Evolutionary conservation across 2,888 invertebrate genomes (phyloP), one percentile per base, ranked within the genome.

Genomic region (Andrena hattorfiana): DNA sequence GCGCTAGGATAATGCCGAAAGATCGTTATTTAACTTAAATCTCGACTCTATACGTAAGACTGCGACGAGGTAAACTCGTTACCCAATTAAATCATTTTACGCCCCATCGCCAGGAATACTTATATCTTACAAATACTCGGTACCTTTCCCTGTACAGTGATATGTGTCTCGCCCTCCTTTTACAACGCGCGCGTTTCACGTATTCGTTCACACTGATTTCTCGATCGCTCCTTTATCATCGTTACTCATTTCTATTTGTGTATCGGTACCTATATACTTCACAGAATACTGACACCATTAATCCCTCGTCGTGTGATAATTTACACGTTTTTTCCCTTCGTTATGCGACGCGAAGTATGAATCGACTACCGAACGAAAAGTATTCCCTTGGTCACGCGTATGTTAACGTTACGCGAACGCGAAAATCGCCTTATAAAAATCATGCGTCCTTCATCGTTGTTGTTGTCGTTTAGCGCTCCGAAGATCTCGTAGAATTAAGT

Each of bases 401-500:
- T 2, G 16, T 51, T n/a, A 20, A 32, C 32, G 20, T 20, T 30
- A 26, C 7, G 23, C 32, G 32, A 23, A 10, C 23, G 42, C 30
- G 49, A 54, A 63, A 35, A 35, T 26, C n/a, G 10, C 26, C 30
- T 26, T 26, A 64, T 20, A 32, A 13, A 66, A 80, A 69, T 20
- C 13, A 7, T 79, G 51, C 63, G 70, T 32, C 32, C 62, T 30
- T 63, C 26, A 20, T 62, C 35, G 26, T 54, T 35, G 23, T 66
- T 32, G 63, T 69, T 69, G 56, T 56, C 63, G 60, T 74, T 62
- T 54, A 71, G 73, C 67, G 64, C 56, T 62, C 67, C 75, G 69
- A 83, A 72, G 87, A 87, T 87, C 87, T 87, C 87, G n/a, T 85
- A 85, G 74, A 62, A 79, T 79, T 87, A 87, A 83, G 85, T 71